Percentiles rank a stretch among this genome's conserved stretches.
phyloP scores from a whole-genome alignment of 2,113 vertebrate species.

The Seriola rivoliana region DNA sequence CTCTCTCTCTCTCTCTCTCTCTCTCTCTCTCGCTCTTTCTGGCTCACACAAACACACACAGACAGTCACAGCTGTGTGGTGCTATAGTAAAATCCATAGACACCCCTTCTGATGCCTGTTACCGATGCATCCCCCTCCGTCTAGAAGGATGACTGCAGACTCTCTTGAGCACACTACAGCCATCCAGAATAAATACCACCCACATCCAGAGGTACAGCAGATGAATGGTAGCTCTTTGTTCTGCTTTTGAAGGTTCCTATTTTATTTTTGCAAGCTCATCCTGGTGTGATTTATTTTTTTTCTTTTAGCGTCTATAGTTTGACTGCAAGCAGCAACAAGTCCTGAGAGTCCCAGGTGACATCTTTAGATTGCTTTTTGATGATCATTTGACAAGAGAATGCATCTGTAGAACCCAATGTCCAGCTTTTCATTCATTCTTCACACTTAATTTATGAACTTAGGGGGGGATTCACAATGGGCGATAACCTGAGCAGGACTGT shows the following conservation, averaged over 20 bases:
- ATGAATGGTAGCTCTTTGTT: constrained; percentile 42
- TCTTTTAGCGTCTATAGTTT: background rate
- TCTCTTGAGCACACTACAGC: constrained; percentile 25
- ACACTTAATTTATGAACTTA: background rate
- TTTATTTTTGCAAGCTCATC: background rate
- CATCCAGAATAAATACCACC: constrained; percentile 49
- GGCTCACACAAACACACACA: constrained; percentile 21
- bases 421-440: background rate
- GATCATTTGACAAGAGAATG: background rate
- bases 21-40: background rate
- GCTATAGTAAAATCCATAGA: constrained; percentile 43
- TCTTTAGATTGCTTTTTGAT: background rate
- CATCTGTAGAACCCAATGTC: background rate
- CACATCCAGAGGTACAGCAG: constrained; percentile 42
- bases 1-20: constrained; percentile 9
- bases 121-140: constrained; percentile 21
- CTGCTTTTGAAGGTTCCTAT: constrained; percentile 20
- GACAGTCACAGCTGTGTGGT: constrained; percentile 34
- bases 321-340: background rate
- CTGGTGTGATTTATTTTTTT: background rate
- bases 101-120: constrained; percentile 35
- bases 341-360: too few relatives aligned
- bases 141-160: constrained; percentile 20
- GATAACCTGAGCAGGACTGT: constrained; percentile 1
- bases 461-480: background rate